Evolutionary conservation across 2,888 invertebrate genomes (phyloP).

Genomic region (Taphrorychus bicolor): DNA sequence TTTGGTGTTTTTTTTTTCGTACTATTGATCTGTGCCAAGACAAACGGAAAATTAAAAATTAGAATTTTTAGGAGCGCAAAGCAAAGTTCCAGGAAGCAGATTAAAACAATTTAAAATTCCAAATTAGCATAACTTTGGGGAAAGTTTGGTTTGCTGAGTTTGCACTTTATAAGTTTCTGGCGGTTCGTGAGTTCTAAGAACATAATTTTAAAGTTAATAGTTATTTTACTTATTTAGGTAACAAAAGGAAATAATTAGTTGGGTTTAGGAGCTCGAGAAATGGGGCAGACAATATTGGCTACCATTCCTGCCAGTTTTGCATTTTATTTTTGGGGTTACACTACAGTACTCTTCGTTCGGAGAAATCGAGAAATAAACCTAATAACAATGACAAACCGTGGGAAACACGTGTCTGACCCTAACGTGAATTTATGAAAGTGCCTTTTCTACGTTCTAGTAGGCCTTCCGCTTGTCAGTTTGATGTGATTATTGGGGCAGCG

Average conservation of each 20-base stretch:
- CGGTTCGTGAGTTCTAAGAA: conserved; percentile 2
- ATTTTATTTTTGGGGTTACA: too few species aligned
- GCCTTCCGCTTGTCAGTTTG: neutral
- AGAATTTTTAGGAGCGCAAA: conserved; percentile 5
- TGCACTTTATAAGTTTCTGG: conserved; percentile 14
- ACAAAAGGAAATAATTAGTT: conserved; percentile 3
- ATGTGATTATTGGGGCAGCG: neutral
- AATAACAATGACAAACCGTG: neutral
- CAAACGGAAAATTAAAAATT: conserved; percentile 37
- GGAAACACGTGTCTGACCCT: neutral
- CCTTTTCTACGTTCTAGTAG: neutral
- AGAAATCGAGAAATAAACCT: too few species aligned
- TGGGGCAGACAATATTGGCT: too few species aligned
- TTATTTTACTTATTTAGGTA: conserved; percentile 5
- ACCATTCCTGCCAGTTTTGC: too few species aligned
- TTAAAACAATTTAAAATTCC: conserved; percentile 30
- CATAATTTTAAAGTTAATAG: conserved; percentile 9
- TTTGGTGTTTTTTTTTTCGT: too few species aligned
- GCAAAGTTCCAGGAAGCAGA: conserved; percentile 13
- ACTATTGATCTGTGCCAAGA: neutral
- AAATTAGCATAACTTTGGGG: conserved; percentile 20
- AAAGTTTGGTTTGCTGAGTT: conserved; percentile 25
- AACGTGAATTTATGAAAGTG: neutral
- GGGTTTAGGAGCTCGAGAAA: neutral
- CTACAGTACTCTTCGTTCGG: too few species aligned